phyloP scores from a whole-genome alignment of 2,113 vertebrate genomes.

The Clinocottus analis region DNA sequence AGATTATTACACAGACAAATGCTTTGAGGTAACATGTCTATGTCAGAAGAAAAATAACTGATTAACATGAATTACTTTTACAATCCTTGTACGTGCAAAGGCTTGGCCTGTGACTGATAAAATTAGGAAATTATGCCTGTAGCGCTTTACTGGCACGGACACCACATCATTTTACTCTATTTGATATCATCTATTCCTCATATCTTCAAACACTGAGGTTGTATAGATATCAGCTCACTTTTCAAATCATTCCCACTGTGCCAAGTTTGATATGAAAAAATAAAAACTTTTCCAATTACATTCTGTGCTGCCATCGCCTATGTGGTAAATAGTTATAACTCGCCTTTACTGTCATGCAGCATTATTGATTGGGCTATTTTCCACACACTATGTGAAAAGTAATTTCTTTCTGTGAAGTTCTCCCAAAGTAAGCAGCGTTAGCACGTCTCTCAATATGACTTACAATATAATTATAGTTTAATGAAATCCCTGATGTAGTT shows the following conservation, averaged over 20 bases:
- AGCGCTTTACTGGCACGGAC: not conserved
- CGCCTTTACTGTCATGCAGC: not conserved
- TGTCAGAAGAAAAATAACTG: not conserved
- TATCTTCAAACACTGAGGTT: not conserved
- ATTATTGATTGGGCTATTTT: constrained; percentile 16
- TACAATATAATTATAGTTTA: constrained; percentile 23
- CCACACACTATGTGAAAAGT: constrained; percentile 1
- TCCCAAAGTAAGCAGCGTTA: not conserved
- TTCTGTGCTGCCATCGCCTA: not conserved
- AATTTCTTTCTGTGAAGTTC: constrained; percentile 11
- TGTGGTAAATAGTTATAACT: not conserved
- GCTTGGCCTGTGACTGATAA: not conserved
- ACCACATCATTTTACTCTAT: not conserved
- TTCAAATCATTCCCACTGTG: not conserved
- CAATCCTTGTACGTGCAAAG: not conserved
- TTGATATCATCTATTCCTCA: not conserved
- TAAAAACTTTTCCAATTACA: not conserved
- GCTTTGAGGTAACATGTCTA: not conserved
- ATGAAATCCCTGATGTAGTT: constrained; percentile 15
- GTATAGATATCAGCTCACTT: not conserved
- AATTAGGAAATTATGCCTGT: not conserved
- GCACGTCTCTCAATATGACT: constrained; percentile 9
- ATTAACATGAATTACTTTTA: not conserved
- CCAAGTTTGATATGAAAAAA: not conserved
- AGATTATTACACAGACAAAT: constrained; percentile 3